Conservation (phyloP, 2,113 vertebrate species). For the Mobula birostris region DNA sequence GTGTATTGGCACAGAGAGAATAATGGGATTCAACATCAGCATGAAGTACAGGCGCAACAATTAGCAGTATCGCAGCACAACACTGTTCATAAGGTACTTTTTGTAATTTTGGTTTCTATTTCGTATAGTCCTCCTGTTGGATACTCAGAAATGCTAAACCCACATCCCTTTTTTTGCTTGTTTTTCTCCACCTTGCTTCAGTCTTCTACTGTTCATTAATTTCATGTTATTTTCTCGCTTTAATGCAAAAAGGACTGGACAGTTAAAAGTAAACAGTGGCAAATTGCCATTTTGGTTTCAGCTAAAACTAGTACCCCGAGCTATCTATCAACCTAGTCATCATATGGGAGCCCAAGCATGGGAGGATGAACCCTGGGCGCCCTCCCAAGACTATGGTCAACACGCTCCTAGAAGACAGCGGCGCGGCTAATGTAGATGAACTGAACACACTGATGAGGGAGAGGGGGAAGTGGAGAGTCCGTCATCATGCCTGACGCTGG, state of each 20-base stretch:
- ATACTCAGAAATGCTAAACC: neutral
- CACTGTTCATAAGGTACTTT: constrained; percentile 60
- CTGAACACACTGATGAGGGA: no score
- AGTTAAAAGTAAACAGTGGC: neutral
- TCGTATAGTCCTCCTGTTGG: neutral
- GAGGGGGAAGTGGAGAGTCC: no score
- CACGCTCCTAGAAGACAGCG: no score
- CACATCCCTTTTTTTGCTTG: neutral
- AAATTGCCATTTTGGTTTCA: neutral
- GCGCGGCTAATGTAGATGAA: no score
- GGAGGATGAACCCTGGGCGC: no score
- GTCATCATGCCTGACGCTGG: no score
- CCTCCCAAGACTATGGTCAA: no score
- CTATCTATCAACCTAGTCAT: no score
- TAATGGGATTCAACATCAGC: constrained; percentile 55
- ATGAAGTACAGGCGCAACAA: constrained; percentile 51
- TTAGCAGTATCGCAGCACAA: constrained; percentile 54
- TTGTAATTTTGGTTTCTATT: neutral
- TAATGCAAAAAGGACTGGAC: neutral
- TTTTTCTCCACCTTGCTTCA: no score
- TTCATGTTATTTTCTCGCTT: neutral
- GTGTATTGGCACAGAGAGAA: constrained; percentile 88
- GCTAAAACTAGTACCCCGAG: neutral
- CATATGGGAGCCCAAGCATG: no score
- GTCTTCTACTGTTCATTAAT: neutral